A percentile compares a stretch with the other conserved stretches of the same genome.
Evolutionary conservation across 2,113 vertebrate genomes (phyloP).

Genomic region (Zosterops japonicus): DNA sequence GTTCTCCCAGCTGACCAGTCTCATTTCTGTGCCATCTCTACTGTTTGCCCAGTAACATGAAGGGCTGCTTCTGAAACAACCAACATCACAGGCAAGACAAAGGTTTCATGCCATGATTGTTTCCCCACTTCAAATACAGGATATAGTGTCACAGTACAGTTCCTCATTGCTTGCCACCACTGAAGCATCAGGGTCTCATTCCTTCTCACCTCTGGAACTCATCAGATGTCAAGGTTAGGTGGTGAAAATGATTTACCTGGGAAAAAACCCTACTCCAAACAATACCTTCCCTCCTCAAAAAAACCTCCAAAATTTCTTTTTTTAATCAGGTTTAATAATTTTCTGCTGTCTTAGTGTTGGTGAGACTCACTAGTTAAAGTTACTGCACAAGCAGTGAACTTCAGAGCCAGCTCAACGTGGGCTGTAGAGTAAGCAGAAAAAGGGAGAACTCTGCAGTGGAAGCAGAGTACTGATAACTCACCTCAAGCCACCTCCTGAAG

Average conservation of each 20-base stretch:
- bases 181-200: not conserved
- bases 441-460: not conserved
- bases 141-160: not conserved
- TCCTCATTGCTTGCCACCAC: not conserved
- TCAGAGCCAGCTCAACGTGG: rapidly evolving
- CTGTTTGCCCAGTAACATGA: not conserved
- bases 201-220: not conserved
- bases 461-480: not conserved
- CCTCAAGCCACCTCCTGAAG: not conserved
- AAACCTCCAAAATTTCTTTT: not conserved
- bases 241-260: not conserved
- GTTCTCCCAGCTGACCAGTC: not conserved
- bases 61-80: not conserved
- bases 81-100: not conserved
- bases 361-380: not conserved
- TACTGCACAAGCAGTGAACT: not conserved
- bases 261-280: not conserved
- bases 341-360: not conserved
- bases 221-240: not conserved
- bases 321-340: not conserved
- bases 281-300: not conserved
- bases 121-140: not conserved
- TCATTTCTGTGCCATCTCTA: not conserved
- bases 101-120: not conserved
- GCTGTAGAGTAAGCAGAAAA: not conserved